These are phyloP conservation scores for Azemiops feae DNA, from an alignment of 2,113 vertebrate species.

Conservation along the genomic window DNA sequence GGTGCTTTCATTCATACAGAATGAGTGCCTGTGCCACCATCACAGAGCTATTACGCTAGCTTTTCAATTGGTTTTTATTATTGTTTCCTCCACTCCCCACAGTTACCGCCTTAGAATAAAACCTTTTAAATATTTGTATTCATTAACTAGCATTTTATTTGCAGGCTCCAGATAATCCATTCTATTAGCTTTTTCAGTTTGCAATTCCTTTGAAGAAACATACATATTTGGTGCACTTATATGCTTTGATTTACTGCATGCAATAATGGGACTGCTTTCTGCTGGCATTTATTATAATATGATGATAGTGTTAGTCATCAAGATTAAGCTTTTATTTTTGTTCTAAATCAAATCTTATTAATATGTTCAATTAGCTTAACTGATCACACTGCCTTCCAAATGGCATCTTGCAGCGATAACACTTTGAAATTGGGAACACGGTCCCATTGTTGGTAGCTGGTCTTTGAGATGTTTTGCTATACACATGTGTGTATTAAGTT, in stretches of 20 bases:
- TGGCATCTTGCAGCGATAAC: background rate
- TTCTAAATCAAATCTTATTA: constrained; percentile 26
- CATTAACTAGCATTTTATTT: background rate
- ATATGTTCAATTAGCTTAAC: constrained; percentile 11
- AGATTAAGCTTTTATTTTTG: constrained; percentile 1
- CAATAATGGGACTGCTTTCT: constrained; percentile 12
- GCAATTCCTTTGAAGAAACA: background rate
- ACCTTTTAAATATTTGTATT: background rate
- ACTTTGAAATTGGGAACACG: background rate
- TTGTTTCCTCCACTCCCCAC: background rate
- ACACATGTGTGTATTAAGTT: background rate
- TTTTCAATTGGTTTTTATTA: background rate
- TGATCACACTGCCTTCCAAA: constrained; percentile 12
- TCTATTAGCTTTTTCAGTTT: background rate
- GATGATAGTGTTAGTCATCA: constrained; percentile 17
- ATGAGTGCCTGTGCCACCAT: background rate
- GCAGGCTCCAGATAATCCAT: background rate
- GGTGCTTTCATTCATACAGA: background rate
- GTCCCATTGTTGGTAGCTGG: background rate
- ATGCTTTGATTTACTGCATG: constrained; percentile 1
- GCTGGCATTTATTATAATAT: constrained; percentile 14
- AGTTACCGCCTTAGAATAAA: background rate
- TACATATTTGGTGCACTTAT: background rate
- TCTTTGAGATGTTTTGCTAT: background rate
- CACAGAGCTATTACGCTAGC: background rate